A percentile compares a stretch with the other conserved stretches of the same genome.
phyloP scores from a whole-genome alignment of 2,888 invertebrate genomes.

The Lapara coniferarum region DNA sequence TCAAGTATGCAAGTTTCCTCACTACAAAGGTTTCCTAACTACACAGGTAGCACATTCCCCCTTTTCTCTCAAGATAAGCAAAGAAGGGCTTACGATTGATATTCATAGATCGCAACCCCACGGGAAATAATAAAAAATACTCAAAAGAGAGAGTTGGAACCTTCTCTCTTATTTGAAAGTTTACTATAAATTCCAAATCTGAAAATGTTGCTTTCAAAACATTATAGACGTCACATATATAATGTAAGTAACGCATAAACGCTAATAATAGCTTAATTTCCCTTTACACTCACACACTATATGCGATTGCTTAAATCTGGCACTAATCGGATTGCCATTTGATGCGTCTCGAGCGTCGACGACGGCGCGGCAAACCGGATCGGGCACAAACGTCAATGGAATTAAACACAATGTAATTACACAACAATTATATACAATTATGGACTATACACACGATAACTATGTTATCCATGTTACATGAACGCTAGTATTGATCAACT shows the following conservation, averaged over 20 bases:
- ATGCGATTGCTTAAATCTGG: constrained; percentile 9
- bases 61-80: too few relatives aligned
- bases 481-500: neutral
- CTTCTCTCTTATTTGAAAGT: too few relatives aligned
- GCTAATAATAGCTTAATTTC: constrained; percentile 21
- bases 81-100: too few relatives aligned
- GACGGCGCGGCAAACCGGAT: constrained; percentile 42
- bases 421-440: constrained; percentile 35
- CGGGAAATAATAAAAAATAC: too few relatives aligned
- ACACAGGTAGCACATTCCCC: too few relatives aligned
- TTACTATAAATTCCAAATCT: too few relatives aligned
- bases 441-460: neutral
- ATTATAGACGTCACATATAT: neutral
- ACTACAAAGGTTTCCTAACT: too few relatives aligned
- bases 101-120: too few relatives aligned
- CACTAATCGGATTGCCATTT: constrained; percentile 67
- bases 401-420: constrained; percentile 71
- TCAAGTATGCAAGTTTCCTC: too few relatives aligned
- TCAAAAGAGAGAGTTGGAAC: too few relatives aligned
- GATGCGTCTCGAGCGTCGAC: constrained; percentile 39
- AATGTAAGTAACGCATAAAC: neutral
- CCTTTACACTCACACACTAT: constrained; percentile 11
- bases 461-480: neutral
- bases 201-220: neutral
- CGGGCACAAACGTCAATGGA: constrained; percentile 61